phyloP scores from a whole-genome alignment of 30 jellyfish, hydroid and myxozoan genomes.

The Cassiopea andromeda region DNA sequence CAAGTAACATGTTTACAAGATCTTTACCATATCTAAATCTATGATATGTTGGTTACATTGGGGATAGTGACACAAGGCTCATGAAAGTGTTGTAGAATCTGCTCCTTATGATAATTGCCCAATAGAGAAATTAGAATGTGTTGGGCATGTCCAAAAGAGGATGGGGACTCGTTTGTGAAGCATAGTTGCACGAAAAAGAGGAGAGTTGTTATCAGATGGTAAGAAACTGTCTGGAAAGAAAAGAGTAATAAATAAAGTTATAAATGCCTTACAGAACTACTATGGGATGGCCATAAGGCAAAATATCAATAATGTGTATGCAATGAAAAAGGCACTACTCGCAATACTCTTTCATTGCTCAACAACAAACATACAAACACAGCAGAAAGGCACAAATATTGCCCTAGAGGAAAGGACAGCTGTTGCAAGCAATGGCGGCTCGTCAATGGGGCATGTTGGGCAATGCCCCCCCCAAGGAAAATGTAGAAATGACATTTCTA shows the following conservation, averaged over 20 bases:
- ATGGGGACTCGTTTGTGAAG: not conserved
- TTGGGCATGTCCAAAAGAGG: conserved; percentile 1
- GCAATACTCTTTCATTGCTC: not conserved
- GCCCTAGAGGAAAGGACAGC: not conserved
- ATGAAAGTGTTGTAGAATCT: not conserved
- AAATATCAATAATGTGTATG: not conserved
- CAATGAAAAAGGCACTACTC: not conserved
- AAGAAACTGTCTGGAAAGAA: not conserved
- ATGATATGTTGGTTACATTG: not conserved
- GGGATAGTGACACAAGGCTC: not conserved
- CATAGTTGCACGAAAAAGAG: not conserved
- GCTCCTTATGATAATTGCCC: not conserved
- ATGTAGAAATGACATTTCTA: too few species aligned
- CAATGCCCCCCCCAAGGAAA: too few species aligned
- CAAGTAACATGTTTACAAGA: not conserved
- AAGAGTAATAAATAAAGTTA: not conserved
- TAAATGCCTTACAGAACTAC: not conserved
- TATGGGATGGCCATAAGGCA: not conserved
- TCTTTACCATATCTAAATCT: not conserved
- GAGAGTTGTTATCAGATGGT: not conserved
- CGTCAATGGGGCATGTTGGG: too few species aligned
- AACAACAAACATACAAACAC: not conserved
- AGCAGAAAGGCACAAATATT: not conserved
- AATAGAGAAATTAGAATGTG: not conserved
- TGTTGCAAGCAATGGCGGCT: too few species aligned